These are phyloP conservation scores for Hypomecis atomaria DNA, from an alignment of 2,888 invertebrate genomes.

Conservation along the genomic window DNA sequence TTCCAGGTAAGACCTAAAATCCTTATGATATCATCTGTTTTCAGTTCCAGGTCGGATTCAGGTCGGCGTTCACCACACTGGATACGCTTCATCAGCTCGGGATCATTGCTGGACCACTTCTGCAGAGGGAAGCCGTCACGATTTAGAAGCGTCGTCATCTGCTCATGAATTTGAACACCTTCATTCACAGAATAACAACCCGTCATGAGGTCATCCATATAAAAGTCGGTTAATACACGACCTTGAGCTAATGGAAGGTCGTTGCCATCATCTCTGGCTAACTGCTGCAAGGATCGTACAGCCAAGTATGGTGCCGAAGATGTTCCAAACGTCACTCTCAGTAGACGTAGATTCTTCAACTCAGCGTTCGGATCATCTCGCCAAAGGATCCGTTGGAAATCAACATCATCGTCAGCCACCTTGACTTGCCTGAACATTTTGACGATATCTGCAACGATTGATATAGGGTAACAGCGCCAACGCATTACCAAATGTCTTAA, in stretches of 20 bases:
- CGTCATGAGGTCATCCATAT: background rate
- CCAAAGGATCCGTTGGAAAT: too few species aligned
- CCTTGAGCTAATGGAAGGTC: too few species aligned
- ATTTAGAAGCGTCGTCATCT: background rate
- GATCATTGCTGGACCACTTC: background rate
- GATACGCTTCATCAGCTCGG: background rate
- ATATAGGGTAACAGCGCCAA: background rate
- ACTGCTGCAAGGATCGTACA: too few species aligned
- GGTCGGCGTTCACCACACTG: too few species aligned
- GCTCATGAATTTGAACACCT: background rate
- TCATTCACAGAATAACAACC: background rate
- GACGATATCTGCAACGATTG: too few species aligned
- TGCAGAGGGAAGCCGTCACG: background rate
- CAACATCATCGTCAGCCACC: too few species aligned
- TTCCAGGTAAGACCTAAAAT: background rate
- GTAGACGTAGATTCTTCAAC: too few species aligned
- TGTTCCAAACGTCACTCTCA: too few species aligned
- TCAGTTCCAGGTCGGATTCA: background rate
- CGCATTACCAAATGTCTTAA: background rate
- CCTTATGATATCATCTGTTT: background rate
- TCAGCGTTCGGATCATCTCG: too few species aligned
- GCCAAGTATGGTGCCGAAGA: conserved; percentile 8
- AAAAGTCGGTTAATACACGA: background rate
- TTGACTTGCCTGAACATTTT: too few species aligned
- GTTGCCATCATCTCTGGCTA: too few species aligned